Base-by-base conservation (phyloP, 2,113 vertebrate species). In the Prionailurus bengalensis region DNA sequence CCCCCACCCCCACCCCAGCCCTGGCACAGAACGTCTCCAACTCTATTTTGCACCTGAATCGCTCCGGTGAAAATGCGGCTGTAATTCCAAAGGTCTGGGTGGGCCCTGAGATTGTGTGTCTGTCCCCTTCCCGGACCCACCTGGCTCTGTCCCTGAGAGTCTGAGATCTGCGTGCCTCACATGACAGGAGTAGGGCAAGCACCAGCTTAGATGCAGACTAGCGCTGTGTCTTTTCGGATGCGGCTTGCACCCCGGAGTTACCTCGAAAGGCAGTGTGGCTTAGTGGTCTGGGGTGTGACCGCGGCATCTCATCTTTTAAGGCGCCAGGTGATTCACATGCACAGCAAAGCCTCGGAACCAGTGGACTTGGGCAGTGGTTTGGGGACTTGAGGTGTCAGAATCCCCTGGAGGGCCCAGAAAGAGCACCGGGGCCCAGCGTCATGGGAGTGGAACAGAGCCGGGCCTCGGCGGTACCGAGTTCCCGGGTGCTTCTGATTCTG, bases 361-460 rank as follows among this genome's bases (percentile, higher is more conserved):
- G 4, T 7, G 39, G 65, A 15, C 23, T 48, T 1, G 4, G n/a
- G 7, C 16, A 9, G 21, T 15, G 3, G 10, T 36, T n/a, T 25
- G 53, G 68, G 78, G 39, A 17, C 27, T 55, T 23, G 27, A 61
- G n/a, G 5, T 4, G 4, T 48, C 92, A 48, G 63, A 79, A 61
- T 70, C 16, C 63, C 31, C 74, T 7, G 65, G 63, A 23, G 33
- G 12, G 29, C 14, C 42, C 33, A 15, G 29, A 55, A 36, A 31
- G n/a, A 33, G 4, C 4, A 9, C 33, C 25, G 27, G 36, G 36
- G 51, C 42, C 39, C 8, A 1, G 0, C 17, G 33, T 36, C 42
- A 5, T 14, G 5, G 55, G 29, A 2, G 23, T 16, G 42, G 74
- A 19, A 16, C 27, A 12, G 39, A n/a, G 39, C 55, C 36, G 3